These are phyloP conservation scores for Ahaetulla prasina DNA, from an alignment of 2,113 vertebrate genomes.

Conservation along the genomic window DNA sequence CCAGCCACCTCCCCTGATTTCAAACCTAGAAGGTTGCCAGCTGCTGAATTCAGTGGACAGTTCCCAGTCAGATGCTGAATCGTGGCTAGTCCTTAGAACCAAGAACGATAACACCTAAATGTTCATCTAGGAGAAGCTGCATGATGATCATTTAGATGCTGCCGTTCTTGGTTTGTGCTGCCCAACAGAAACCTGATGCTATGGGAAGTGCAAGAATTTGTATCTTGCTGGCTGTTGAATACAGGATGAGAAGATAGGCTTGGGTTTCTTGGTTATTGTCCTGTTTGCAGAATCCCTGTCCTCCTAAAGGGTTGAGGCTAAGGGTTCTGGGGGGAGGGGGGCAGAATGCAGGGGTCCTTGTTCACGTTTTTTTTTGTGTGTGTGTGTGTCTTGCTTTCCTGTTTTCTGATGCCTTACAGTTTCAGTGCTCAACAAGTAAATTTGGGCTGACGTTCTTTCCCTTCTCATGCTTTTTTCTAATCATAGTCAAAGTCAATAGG, in stretches of 20 bases:
- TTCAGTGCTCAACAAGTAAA: neutral
- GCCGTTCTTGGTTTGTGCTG: neutral
- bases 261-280: neutral
- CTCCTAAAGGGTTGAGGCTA: neutral
- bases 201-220: neutral
- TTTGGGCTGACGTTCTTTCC: neutral
- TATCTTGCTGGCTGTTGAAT: neutral
- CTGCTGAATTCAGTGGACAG: neutral
- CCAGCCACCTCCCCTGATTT: neutral
- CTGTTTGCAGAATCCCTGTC: neutral
- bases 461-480: constrained; percentile 15
- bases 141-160: neutral
- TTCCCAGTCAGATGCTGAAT: neutral
- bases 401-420: neutral
- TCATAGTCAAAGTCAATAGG: constrained; percentile 12
- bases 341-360: neutral
- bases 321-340: neutral
- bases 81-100: neutral
- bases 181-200: neutral
- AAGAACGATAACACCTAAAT: neutral
- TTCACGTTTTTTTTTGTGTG: too few relatives aligned
- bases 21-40: neutral
- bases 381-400: neutral
- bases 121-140: neutral
- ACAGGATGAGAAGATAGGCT: neutral